A percentile compares a stretch with the other conserved stretches of the same genome.
phyloP scores from a whole-genome alignment of 2,797 vertebrate species.

The Tapera naevia region DNA sequence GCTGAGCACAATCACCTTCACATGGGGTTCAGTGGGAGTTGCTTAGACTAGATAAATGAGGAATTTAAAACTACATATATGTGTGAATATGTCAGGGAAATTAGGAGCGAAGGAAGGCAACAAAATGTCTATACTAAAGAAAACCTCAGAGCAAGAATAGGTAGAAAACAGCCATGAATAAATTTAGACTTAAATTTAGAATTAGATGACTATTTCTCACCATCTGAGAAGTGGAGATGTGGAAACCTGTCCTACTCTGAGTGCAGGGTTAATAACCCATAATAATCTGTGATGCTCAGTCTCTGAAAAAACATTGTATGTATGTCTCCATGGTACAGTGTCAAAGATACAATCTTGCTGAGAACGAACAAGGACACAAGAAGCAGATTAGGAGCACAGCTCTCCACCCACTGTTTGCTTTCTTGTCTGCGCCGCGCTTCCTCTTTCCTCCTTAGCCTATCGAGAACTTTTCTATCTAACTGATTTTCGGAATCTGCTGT shows the following conservation, averaged over 20 bases:
- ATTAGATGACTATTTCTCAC: background rate
- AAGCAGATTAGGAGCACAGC: slow-evolving; percentile 45
- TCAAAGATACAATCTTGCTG: background rate
- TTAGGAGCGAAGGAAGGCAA: background rate
- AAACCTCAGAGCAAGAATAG: background rate
- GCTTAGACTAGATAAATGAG: background rate
- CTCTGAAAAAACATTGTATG: background rate
- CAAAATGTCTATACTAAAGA: background rate
- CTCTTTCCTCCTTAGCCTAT: background rate
- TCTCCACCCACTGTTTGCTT: slow-evolving; percentile 54
- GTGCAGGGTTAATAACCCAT: background rate
- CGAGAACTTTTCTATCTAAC: background rate
- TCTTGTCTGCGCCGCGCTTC: background rate
- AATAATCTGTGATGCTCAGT: background rate
- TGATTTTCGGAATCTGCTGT: background rate
- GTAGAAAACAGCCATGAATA: background rate
- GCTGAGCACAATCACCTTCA: background rate
- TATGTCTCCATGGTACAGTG: slow-evolving; percentile 7
- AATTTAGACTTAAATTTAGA: background rate
- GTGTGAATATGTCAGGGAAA: background rate
- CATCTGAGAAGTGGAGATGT: background rate
- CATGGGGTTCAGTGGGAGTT: background rate
- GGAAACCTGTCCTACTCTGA: background rate
- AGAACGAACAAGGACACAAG: slow-evolving; percentile 50
- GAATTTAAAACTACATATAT: background rate